Evolutionary conservation across 2,888 invertebrate genomes (phyloP), one percentile per base, ranked within the genome.

Genomic region (Orchesellides sinensis): DNA sequence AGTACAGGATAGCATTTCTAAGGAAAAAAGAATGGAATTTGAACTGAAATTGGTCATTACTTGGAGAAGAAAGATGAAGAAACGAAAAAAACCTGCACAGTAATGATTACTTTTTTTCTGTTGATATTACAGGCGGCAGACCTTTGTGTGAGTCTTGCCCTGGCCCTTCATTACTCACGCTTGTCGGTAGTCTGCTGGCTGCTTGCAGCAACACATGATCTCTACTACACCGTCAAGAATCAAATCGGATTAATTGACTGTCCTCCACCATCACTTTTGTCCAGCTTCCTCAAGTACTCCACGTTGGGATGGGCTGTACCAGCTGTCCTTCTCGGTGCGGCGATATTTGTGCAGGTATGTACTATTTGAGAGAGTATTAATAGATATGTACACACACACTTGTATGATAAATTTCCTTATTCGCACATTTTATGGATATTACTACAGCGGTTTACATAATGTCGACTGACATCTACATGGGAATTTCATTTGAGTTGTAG

Each of bases 161-260:
- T 93, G 85, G 92, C 93, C 3, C 90, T 94, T 70, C 93, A 94
- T 88, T 94, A 93, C 88, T 91, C 93, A 45, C 92, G 93, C 77
- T 90, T 94, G 70, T 92, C 93, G 61, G 92, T 93, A 14, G 92
- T 93, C 83, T 93, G 93, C 87, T 94, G 94, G 94, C 91, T 94
- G 90, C 91, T 93, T 73, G 92, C 93, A 17, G 93, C 94, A 91
- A 92, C 93, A 21, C 93, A 93, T 89, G 93, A 94, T 89, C 91
- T 93, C 89, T 92, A 93, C 89, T 90, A 91, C 73, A 90, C 90
- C 0, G 90, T 90, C 83, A 89, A 89, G 19, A 91, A 84, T 25
- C 86, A 87, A 79, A 85, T 85, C 79, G 88, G 88, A 52, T 80
- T 88, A 56, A 85, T 87, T 74, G 87, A 87, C 73, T 84, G 83